Base-by-base conservation (phyloP, 2,888 invertebrate genomes). In the Taphrorychus bicolor region DNA sequence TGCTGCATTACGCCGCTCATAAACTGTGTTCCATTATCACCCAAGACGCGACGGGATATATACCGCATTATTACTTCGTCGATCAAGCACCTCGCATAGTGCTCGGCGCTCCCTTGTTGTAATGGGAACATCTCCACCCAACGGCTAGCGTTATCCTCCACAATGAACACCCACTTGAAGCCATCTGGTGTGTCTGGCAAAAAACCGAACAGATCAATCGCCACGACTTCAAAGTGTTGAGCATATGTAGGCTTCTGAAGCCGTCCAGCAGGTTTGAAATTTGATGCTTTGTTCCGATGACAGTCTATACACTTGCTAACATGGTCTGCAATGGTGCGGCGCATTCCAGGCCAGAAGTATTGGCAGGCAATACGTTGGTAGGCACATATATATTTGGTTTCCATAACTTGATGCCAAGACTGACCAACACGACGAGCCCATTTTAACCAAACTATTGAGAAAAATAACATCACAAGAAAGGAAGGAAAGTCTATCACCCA, bases 1-100 rank as follows among this genome's bases (percentile, higher is more conserved):
- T 80, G 74, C 63, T 80, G 80, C 78, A 79, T 79, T 0, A 77
- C 67, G 0, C 53, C 72, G 18, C 75, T 70, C 1, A 79, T 67
- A 58, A 80, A 80, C 70, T 76, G 79, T 42, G 73, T 21, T 5
- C 77, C 81, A 62, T 81, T 82, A 62, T 82, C 80, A 24, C 74
- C 75, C 1, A 76, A 75, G 0, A 82, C 54, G 49, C 75, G 57
- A 1, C 79, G 32, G 0, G 80, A 80, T 1, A 74, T 54, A 70
- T 76, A 80, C 1, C 80, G 71, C 1, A 76, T 66, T 18, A 75
- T 68, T n/a, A 76, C 63, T 65, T 78, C 75, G 23, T 75, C 67
- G 5, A 77, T 70, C 23, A 78, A 63, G 2, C 42, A 54, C n/a
- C 49, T 40, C 1, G 76, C 76, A 72, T 73, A 56, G 22, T 73